Evolutionary conservation across 2,797 vertebrate genomes (phyloP), one percentile per base, ranked within the genome.

Genomic region (Antrozous pallidus): DNA sequence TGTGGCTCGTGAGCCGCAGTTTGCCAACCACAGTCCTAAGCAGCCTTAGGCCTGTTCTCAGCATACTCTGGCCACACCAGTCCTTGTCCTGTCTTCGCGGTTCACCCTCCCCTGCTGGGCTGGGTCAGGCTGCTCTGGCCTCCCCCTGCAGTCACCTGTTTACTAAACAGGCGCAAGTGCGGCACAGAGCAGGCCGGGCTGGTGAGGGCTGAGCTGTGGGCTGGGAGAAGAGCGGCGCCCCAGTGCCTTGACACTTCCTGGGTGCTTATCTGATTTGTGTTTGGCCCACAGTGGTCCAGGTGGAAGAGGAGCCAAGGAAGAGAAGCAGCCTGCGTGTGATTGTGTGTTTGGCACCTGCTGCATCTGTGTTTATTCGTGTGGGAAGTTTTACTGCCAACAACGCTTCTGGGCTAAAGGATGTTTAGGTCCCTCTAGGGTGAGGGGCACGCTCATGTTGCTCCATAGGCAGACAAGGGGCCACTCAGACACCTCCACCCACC

Each of bases 311-410:
- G 42, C 56, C 54, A 85, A 75, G 14, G 12, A 63, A 80, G 65
- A 73, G 54, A 73, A 83, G 2, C 73, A 54, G 89, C 73, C 71
- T 49, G 84, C 78, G 77, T 33, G 40, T 61, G 83, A 24, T 36
- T 31, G 63, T 40, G 63, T 73, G 56, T 92, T 87, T 77, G 65
- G 45, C 73, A 84, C 88, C 87, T 85, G 18, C 40, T 81, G 14
- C 47, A 9, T 49, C 88, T 28, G 24, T 58, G 74, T 9, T 61
- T 24, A 49, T 91, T 24, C 3, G 0, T 16, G 61, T 75, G 77
- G 33, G 33, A 56, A 91, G 58, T 96, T 96, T 94, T 88, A 91
- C 67, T 83, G 78, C 77, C 82, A 87, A 38, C 86, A 54, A 38
- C 85, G 42, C 90, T 92, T 51, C 31, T 73, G 33, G 58, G 49